Base-by-base conservation (phyloP, 1,140 invertebrate genomes). In the Grapholita molesta region DNA sequence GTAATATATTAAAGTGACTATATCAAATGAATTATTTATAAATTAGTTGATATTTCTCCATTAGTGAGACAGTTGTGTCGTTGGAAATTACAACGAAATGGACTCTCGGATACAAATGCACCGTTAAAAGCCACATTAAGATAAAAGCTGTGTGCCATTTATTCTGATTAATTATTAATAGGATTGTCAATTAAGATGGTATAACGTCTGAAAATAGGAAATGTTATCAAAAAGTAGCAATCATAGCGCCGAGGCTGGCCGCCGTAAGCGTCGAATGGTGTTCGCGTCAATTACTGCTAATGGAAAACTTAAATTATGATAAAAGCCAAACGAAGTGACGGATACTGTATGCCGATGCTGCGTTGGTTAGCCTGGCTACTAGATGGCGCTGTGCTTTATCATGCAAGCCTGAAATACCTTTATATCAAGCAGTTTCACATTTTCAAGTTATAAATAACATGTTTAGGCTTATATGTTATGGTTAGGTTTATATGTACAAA, bases 271-370 rank as follows among this genome's bases (percentile, higher is more conserved):
- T 88, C 80, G 84, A 91, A 91, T 88, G 88, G 84, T 91, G 89
- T 91, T 88, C 87, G 80, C 84, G 88, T 91, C 89, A 91, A 91
- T 91, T 91, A 91, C 75, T 73, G 86, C 85, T 91, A 90, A 91
- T 91, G 89, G 89, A 90, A 89, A 90, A 91, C 88, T 91, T 91
- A 90, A 91, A 91, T 90, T 91, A 90, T 91, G 89, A 91, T 91
- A 90, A 91, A 90, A 91, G 89, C 89, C 78, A 72, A 76, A 79
- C 55, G 67, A 80, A 85, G 80, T 77, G 81, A 77, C 77, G 84
- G 87, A 86, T 80, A 78, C 85, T 84, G 87, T 77, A 81, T 79
- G 33, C 2, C 33, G 33, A 6, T 6, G 35, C 35, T 38, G 35
- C 35, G n/a, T 38, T 6, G 35, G 12, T n/a, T 38, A 38, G 35